Conservation (phyloP, 2,797 vertebrate species). For the Gadopsis bispinosus region DNA sequence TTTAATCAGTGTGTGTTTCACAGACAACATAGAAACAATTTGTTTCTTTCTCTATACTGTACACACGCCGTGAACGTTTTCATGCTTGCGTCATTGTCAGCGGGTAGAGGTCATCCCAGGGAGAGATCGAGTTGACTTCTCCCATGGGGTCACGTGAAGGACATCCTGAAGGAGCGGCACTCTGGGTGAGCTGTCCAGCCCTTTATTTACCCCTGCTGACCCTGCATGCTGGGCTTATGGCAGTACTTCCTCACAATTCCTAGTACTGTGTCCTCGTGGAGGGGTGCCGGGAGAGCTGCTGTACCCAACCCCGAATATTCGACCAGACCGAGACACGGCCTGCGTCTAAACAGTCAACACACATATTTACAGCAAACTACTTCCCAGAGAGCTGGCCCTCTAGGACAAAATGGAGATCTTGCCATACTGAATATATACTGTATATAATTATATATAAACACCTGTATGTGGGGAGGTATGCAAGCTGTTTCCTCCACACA, state of each 20-base stretch:
- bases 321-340: slow-evolving; percentile 51
- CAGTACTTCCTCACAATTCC: slow-evolving; percentile 52
- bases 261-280: slow-evolving; percentile 46
- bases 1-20: slow-evolving; percentile 47
- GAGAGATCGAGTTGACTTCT: slow-evolving; percentile 24
- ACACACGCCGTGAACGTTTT: slow-evolving; percentile 8
- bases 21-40: background rate
- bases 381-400: slow-evolving; percentile 58
- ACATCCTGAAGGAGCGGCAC: slow-evolving; percentile 54
- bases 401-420: slow-evolving; percentile 50
- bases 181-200: slow-evolving; percentile 37
- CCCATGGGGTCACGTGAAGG: slow-evolving; percentile 68
- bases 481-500: background rate
- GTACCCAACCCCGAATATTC: slow-evolving; percentile 60
- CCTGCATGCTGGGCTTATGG: slow-evolving; percentile 66
- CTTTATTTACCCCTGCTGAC: slow-evolving; percentile 75
- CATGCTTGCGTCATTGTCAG: slow-evolving; percentile 39
- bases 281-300: slow-evolving; percentile 22
- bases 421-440: no score
- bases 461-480: background rate
- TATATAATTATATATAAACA: background rate
- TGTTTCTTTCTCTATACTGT: background rate
- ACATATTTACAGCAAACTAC: slow-evolving; percentile 68
- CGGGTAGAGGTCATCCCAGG: slow-evolving; percentile 51
- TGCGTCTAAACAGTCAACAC: slow-evolving; percentile 72